Base-by-base conservation (phyloP, 2,888 invertebrate species). In the Stenichneumon culpator region DNA sequence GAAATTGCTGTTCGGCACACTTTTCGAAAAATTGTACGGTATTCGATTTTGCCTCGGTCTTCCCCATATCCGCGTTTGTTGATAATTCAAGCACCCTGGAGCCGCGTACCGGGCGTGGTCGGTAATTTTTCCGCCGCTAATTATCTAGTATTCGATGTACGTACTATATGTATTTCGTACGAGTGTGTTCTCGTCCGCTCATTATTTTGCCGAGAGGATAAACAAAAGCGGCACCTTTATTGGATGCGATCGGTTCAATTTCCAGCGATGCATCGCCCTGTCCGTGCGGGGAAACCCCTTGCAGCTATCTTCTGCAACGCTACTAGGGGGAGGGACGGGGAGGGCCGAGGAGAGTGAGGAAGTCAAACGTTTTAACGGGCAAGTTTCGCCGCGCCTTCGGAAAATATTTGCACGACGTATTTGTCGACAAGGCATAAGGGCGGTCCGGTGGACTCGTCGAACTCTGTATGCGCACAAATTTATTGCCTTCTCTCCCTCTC, bases 341-440 rank as follows among this genome's bases (percentile, higher is more conserved):
- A 3, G 25, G 25, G 25, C n/a, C n/a, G n/a, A n/a, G 25, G 25
- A 1, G 28, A n/a, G 73, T 39, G 65, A 22, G 65, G 25, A 74
- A 47, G 78, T 70, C 60, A 39, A 78, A 72, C 72, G 73, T 78
- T 74, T 79, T 72, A 74, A 84, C 78, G 39, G 60, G 47, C 70
- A 65, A 72, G 75, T 39, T 69, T 36, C 69, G 78, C 86, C 87
- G 83, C 87, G 69, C 87, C 87, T 88, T 87, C 32, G 78, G 63
- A 79, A 87, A 86, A 88, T 87, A 88, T 87, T 87, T 87, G 83
- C 86, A 54, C 79, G 22, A 70, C 70, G 7, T 80, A 54, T 79
- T 74, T 83, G 77, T 70, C 60, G 47, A 16, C 60, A 32, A 32
- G 60, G 32, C 32, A 63, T 32, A 32, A 25, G 28, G 25, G 36